phyloP scores from a whole-genome alignment of 53 echinoderm and acorn worm species.

The Pentamera pediparva region DNA sequence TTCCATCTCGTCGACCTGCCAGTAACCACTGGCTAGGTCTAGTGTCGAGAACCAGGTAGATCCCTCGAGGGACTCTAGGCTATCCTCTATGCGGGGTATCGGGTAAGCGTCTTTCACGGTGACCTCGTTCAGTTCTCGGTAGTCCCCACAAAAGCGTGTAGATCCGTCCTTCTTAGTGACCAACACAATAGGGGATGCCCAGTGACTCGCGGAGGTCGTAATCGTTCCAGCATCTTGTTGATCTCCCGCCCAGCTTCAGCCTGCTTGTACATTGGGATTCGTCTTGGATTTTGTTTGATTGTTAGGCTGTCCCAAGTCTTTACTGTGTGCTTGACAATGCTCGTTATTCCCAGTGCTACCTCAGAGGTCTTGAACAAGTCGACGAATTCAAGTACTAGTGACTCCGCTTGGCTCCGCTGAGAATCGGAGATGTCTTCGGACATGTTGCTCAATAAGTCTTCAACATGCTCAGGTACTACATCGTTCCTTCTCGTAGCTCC shows the following conservation, averaged over 20 bases:
- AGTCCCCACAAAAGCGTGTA: too few relatives aligned
- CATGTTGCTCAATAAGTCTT: not conserved
- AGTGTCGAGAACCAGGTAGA: too few relatives aligned
- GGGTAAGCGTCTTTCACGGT: too few relatives aligned
- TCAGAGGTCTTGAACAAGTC: not conserved
- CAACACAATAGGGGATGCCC: too few relatives aligned
- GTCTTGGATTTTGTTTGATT: too few relatives aligned
- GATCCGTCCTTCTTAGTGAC: too few relatives aligned
- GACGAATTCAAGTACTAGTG: not conserved
- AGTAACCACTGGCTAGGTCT: too few relatives aligned
- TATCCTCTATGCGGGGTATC: too few relatives aligned
- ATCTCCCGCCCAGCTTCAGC: not conserved
- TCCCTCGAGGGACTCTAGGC: too few relatives aligned
- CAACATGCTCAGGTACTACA: not conserved
- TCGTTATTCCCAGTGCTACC: not conserved
- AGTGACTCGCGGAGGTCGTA: not conserved
- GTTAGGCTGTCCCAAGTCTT: not conserved
- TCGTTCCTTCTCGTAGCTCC: too few relatives aligned
- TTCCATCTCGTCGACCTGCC: too few relatives aligned
- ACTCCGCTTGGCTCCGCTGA: not conserved
- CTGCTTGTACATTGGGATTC: not conserved
- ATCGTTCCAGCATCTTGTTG: not conserved
- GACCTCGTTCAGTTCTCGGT: too few relatives aligned
- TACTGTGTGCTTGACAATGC: not conserved
- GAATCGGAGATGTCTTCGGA: not conserved